Conservation (phyloP, 2,888 invertebrate species). For the Hypselothyrea guttata region DNA sequence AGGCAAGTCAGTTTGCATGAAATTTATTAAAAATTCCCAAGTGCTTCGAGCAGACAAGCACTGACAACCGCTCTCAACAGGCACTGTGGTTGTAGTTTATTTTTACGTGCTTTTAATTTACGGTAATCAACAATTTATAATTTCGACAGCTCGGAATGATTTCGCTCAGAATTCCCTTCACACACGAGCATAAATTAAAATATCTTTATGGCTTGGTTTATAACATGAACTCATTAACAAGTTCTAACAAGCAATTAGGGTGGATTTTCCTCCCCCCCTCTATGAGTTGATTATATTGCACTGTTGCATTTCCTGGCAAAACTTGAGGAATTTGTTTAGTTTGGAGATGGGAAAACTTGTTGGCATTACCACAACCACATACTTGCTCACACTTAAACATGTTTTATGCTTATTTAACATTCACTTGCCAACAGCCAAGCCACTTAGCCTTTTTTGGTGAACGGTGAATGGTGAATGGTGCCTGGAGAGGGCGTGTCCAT, state of each 20-base stretch:
- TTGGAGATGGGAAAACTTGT: constrained; percentile 34
- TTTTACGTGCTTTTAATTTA: not conserved
- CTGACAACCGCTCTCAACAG: not conserved
- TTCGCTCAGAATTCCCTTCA: constrained; percentile 7
- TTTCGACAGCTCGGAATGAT: not conserved
- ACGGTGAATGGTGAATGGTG: too few relatives aligned
- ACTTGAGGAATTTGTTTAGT: constrained; percentile 28
- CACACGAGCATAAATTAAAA: constrained; percentile 1
- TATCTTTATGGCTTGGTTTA: constrained; percentile 7
- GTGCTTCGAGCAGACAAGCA: not conserved
- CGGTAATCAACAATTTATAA: not conserved
- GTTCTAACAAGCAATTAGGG: constrained; percentile 23
- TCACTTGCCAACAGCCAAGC: constrained; percentile 28
- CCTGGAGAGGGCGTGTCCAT: not conserved
- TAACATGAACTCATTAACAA: constrained; percentile 2
- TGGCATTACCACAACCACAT: constrained; percentile 25
- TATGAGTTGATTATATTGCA: not conserved
- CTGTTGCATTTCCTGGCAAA: constrained; percentile 18
- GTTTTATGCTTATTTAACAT: constrained; percentile 29
- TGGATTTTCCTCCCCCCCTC: not conserved
- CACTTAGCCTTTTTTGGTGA: constrained; percentile 25
- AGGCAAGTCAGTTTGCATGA: not conserved
- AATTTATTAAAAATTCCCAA: constrained; percentile 1
- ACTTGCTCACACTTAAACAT: not conserved
- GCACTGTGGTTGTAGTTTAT: not conserved